A percentile compares a stretch with the other conserved stretches of the same genome.
These are phyloP conservation scores for Listronotus oregonensis DNA, from an alignment of 1,140 invertebrate genomes.

Conservation along the genomic window DNA sequence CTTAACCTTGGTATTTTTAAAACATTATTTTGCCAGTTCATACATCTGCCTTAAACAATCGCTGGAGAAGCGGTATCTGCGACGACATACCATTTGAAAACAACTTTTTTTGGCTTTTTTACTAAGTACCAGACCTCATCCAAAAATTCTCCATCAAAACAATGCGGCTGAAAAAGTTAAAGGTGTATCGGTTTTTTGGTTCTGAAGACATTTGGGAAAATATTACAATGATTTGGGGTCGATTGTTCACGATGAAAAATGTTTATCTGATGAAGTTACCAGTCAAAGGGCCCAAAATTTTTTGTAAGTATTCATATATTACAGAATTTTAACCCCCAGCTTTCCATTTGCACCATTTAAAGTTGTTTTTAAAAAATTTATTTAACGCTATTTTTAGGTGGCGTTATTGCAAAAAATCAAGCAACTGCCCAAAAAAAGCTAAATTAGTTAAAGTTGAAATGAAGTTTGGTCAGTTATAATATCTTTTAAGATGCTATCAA, in stretches of 20 bases:
- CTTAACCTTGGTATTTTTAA: not conserved
- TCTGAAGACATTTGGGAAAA: slow-evolving; percentile 70
- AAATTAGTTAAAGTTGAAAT: slow-evolving; percentile 72
- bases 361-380: no score
- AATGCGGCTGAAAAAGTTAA: slow-evolving; percentile 70
- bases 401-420: slow-evolving; percentile 75
- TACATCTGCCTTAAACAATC: slow-evolving; percentile 85
- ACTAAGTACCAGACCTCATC: slow-evolving; percentile 78
- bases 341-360: no score
- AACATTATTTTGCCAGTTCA: slow-evolving; percentile 64
- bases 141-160: slow-evolving; percentile 78
- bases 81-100: slow-evolving; percentile 84
- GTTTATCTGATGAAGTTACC: slow-evolving; percentile 69
- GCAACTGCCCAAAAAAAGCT: slow-evolving; percentile 72
- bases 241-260: slow-evolving; percentile 79
- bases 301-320: slow-evolving; percentile 60
- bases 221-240: slow-evolving; percentile 68
- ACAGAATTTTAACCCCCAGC: no score
- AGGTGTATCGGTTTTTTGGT: slow-evolving; percentile 76
- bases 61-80: slow-evolving; percentile 88
- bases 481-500: slow-evolving; percentile 84
- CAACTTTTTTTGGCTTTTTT: slow-evolving; percentile 79
- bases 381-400: slow-evolving; percentile 44
- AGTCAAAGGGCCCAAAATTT: slow-evolving; percentile 77
- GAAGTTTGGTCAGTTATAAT: slow-evolving; percentile 78